A percentile compares a stretch with the other conserved stretches of the same genome.
Conservation (phyloP, 37 sponge, comb jelly and placozoan species). For the Hormiphora californensis region DNA sequence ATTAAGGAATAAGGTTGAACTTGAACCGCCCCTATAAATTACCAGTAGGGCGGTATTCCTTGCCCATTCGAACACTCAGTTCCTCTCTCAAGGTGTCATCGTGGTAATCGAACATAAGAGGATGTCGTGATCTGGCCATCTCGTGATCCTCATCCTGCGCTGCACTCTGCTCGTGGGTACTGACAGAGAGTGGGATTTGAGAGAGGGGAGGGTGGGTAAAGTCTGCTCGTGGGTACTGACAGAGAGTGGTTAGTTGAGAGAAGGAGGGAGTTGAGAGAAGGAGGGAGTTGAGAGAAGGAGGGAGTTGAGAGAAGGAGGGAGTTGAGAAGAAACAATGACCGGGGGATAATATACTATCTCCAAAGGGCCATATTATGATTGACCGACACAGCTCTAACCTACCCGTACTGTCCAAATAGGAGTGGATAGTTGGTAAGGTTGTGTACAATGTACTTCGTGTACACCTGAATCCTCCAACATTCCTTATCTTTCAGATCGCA, state of each 20-base stretch:
- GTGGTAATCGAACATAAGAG: neutral
- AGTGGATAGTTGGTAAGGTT: constrained; percentile 39
- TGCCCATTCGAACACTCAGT: neutral
- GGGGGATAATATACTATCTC: too few relatives aligned
- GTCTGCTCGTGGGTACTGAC: neutral
- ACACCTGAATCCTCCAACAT: constrained; percentile 6
- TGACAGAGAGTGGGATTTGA: too few relatives aligned
- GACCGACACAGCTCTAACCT: neutral
- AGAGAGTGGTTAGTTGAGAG: neutral
- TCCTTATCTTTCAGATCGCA: neutral
- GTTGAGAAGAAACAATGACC: neutral
- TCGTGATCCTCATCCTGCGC: neutral
- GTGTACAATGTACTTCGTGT: neutral
- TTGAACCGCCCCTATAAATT: too few relatives aligned
- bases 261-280: neutral
- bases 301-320: neutral
- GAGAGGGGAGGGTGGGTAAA: too few relatives aligned
- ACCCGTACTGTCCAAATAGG: neutral
- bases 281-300: neutral
- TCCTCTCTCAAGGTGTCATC: neutral
- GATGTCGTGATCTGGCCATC: neutral
- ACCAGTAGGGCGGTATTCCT: neutral
- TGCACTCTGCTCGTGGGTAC: neutral
- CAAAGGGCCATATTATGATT: too few relatives aligned
- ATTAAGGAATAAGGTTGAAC: too few relatives aligned